Evolutionary conservation across 2,888 invertebrate species (phyloP).

Genomic region (Tuberolachnus salignus): DNA sequence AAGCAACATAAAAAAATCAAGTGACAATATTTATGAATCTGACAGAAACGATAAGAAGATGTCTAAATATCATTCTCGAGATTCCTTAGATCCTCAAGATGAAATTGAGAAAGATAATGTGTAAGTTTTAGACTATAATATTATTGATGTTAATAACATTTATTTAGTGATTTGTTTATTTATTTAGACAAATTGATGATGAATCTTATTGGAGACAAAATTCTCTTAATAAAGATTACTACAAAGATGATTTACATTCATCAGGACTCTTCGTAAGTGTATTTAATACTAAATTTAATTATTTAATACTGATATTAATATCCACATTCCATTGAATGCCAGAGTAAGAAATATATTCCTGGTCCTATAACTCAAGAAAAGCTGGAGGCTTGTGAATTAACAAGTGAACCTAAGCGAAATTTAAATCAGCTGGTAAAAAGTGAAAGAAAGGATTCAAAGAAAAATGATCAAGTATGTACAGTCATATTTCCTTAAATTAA

Average conservation of each 20-base stretch:
- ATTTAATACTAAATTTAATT: background rate
- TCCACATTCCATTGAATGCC: background rate
- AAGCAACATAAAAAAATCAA: slow-evolving; percentile 12
- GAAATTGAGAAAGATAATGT: slow-evolving; percentile 39
- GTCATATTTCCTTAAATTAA: no score
- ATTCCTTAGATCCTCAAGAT: slow-evolving; percentile 40
- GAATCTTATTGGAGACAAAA: slow-evolving; percentile 49
- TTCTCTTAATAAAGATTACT: slow-evolving; percentile 41
- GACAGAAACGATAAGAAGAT: slow-evolving; percentile 44
- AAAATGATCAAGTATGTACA: slow-evolving; percentile 52
- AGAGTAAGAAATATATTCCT: slow-evolving; percentile 64
- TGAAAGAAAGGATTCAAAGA: slow-evolving; percentile 56
- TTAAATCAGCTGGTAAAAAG: slow-evolving; percentile 62
- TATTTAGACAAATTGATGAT: slow-evolving; percentile 37
- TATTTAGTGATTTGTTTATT: background rate
- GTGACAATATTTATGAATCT: slow-evolving; percentile 35
- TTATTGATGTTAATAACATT: background rate
- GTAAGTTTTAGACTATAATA: slow-evolving; percentile 30
- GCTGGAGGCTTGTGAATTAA: slow-evolving; percentile 67
- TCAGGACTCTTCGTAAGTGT: slow-evolving; percentile 37
- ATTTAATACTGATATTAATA: background rate
- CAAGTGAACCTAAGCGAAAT: slow-evolving; percentile 60
- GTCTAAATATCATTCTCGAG: slow-evolving; percentile 40
- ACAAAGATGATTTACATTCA: slow-evolving; percentile 42
- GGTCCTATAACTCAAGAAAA: slow-evolving; percentile 70